Base-by-base conservation (phyloP, 2,113 vertebrate genomes). In the Hippocampus abdominalis region DNA sequence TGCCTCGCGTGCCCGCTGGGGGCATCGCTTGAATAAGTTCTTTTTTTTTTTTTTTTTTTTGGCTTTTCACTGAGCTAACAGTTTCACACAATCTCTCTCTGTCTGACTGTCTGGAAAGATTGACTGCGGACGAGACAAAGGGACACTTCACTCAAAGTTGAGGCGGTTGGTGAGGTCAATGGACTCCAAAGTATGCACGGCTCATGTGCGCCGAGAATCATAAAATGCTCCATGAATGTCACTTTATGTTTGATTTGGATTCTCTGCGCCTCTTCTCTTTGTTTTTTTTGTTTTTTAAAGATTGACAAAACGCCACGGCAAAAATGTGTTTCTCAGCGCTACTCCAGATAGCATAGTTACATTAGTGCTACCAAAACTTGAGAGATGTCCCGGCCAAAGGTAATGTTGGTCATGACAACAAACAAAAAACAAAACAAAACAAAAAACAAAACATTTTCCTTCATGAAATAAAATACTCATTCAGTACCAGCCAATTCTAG, bases 31-130 rank as follows among this genome's bases (percentile, higher is more conserved):
- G 65, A 84, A 85, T 79, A 73, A 64, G 68, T 73, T 78, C 65
- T 72, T 53, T 71, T 64, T 76, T 59, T 59, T 36, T 36, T 74
- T 25, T 63, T 77, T 21, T 18, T 40, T 66, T 61, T 64, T n/a
- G 7, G 12, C 63, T 68, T 71, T 69, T 64, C 60, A 68, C 65
- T 77, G 70, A 70, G 62, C 75, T 71, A 78, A 71, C 66, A 81
- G 72, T 79, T 76, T 69, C 49, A 75, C 74, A 90, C 80, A 88
- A 74, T 86, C 71, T 80, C 64, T 78, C 80, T 86, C 81, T 86
- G 80, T 85, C 51, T 75, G 66, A 72, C 69, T 66, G 68, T 78
- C 59, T 84, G 82, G 83, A 89, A 87, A 87, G 66, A 84, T 39
- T 82, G 82, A 84, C 76, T 68, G 69, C 81, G 42, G 23, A 60